A percentile compares a stretch with the other conserved stretches of the same genome.
phyloP scores from a whole-genome alignment of 2,888 invertebrate species.

The Oligia latruncula region DNA sequence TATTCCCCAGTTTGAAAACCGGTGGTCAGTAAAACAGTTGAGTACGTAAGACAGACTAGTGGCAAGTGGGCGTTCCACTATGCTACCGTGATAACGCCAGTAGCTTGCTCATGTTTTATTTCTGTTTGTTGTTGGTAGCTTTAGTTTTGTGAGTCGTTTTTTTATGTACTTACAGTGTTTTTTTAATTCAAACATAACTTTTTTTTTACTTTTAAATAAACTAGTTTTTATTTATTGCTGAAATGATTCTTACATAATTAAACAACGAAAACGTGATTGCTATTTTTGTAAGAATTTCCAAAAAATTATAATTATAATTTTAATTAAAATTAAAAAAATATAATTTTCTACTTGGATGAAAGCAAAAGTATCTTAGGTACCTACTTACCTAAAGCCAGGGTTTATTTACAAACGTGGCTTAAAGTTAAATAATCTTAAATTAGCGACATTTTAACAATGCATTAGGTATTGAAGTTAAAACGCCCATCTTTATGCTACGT shows the following conservation, averaged over 20 bases:
- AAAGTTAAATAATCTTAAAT: background rate
- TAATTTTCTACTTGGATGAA: background rate
- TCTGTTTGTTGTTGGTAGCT: constrained; percentile 52
- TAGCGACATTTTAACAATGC: background rate
- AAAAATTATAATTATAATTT: too few species aligned
- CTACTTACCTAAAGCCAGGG: too few species aligned
- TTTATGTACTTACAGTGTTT: background rate
- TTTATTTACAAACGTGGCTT: background rate
- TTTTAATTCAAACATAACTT: background rate
- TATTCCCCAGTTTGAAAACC: constrained; percentile 24
- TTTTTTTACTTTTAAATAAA: background rate
- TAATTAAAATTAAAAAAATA: too few species aligned
- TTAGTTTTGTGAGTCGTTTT: background rate
- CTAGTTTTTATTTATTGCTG: background rate
- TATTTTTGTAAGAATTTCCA: background rate
- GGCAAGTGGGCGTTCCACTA: constrained; percentile 59
- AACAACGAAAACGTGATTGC: background rate
- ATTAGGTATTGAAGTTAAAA: background rate
- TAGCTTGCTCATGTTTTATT: constrained; percentile 62
- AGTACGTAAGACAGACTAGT: constrained; percentile 49
- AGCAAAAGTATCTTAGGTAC: background rate
- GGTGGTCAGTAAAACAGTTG: constrained; percentile 29
- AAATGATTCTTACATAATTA: background rate
- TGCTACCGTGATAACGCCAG: constrained; percentile 65
- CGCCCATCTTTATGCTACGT: background rate